A percentile compares a stretch with the other conserved stretches of the same genome.
Conservation (phyloP, 2,888 invertebrate species). For the Phania funesta region DNA sequence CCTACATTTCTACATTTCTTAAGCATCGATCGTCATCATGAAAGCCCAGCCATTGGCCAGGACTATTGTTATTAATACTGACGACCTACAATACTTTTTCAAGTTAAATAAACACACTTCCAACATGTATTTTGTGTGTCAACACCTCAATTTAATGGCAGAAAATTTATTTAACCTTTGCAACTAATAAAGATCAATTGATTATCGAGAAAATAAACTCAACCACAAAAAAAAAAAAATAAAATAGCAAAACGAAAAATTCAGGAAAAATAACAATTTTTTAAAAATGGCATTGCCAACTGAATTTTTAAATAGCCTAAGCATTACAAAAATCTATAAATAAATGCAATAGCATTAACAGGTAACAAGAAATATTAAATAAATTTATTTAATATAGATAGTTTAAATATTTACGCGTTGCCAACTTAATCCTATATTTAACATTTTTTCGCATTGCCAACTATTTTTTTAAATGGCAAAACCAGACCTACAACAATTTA, state of each 20-base stretch:
- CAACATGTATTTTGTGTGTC: slow-evolving; percentile 39
- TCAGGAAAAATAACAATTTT: background rate
- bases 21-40: slow-evolving; percentile 2
- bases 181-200: slow-evolving; percentile 47
- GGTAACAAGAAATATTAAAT: no score
- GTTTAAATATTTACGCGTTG: background rate
- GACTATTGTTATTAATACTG: slow-evolving; percentile 24
- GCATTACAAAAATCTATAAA: no score
- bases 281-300: slow-evolving; percentile 8
- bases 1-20: slow-evolving; percentile 50
- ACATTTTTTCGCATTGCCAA: background rate
- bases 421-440: background rate
- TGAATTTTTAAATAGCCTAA: no score
- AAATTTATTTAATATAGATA: no score
- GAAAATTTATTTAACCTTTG: slow-evolving; percentile 52
- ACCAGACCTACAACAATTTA: no score
- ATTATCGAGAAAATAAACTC: slow-evolving; percentile 37
- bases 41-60: background rate
- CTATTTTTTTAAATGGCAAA: no score
- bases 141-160: slow-evolving; percentile 40
- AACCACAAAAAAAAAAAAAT: background rate
- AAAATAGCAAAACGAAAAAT: background rate
- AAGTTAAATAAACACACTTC: slow-evolving; percentile 8
- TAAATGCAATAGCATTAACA: no score
- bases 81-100: slow-evolving; percentile 23